Evolutionary conservation across 1,140 invertebrate species (phyloP).

Genomic region (Muscidifurax raptorellus): DNA sequence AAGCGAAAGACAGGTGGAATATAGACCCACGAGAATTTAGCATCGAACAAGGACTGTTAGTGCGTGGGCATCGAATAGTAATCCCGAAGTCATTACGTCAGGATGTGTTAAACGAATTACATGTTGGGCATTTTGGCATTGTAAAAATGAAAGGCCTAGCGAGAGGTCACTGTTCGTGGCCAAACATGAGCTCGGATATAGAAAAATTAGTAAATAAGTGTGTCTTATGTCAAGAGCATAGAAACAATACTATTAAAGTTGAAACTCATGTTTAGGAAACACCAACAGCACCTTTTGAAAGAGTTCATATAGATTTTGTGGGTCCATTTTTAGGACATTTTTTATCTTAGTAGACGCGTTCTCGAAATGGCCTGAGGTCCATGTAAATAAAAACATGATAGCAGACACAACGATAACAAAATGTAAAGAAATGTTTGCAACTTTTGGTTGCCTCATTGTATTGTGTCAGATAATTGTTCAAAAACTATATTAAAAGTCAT

Average conservation of each 20-base stretch:
- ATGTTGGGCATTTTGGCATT: constrained; percentile 74
- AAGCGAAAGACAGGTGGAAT: neutral
- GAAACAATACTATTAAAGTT: constrained; percentile 55
- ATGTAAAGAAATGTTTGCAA: too few species aligned
- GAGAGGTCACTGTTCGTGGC: constrained; percentile 75
- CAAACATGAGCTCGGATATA: constrained; percentile 72
- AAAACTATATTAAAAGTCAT: too few species aligned
- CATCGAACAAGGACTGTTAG: constrained; percentile 39
- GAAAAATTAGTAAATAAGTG: constrained; percentile 66
- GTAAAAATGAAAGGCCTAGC: constrained; percentile 76
- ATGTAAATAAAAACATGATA: too few species aligned
- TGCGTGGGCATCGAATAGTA: constrained; percentile 56
- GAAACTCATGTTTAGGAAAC: constrained; percentile 53
- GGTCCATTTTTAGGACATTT: too few species aligned
- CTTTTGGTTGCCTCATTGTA: too few species aligned
- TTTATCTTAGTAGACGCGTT: too few species aligned
- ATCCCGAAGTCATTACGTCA: constrained; percentile 66
- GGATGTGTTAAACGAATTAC: constrained; percentile 69
- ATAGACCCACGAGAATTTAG: constrained; percentile 8
- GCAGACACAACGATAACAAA: too few species aligned
- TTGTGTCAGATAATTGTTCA: too few species aligned
- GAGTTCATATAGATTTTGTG: constrained; percentile 62
- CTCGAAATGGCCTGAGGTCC: too few species aligned
- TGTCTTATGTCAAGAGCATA: constrained; percentile 53
- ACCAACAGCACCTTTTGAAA: constrained; percentile 49